Percentiles rank a stretch among this genome's conserved stretches.
Evolutionary conservation across 2,888 invertebrate genomes (phyloP).

Genomic region (Pteria penguin): DNA sequence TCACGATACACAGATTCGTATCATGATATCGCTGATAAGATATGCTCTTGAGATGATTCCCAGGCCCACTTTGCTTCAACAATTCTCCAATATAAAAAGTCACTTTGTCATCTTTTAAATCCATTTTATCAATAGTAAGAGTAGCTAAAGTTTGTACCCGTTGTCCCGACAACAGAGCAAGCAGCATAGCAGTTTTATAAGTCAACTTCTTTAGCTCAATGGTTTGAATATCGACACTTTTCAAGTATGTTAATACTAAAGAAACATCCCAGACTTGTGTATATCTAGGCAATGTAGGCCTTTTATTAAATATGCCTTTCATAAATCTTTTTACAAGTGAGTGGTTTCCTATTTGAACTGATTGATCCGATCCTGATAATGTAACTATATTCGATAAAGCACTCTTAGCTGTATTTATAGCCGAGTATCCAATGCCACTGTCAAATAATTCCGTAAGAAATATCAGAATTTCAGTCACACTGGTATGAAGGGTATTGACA

Average conservation of each 20-base stretch:
- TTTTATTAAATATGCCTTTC: neutral
- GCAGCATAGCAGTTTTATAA: neutral
- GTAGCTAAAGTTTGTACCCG: neutral
- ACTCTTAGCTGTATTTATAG: neutral
- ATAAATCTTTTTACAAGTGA: neutral
- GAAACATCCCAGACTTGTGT: constrained; percentile 37
- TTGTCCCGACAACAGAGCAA: too few species aligned
- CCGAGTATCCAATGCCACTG: neutral
- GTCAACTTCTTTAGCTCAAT: too few species aligned
- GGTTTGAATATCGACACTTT: neutral
- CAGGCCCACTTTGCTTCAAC: neutral
- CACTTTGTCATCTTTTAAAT: neutral
- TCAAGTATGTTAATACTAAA: constrained; percentile 36
- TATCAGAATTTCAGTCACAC: neutral
- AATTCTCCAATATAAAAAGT: neutral
- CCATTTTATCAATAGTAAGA: neutral
- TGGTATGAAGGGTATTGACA: constrained; percentile 1
- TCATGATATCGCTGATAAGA: too few species aligned
- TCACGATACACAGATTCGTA: too few species aligned
- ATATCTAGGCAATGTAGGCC: neutral
- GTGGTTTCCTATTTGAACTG: neutral
- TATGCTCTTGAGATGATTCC: too few species aligned
- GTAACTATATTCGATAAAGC: neutral
- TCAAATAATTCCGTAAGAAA: neutral
- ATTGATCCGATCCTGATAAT: neutral